Evolutionary conservation across 2,113 vertebrate species (phyloP).

Genomic region (Gallinago media): DNA sequence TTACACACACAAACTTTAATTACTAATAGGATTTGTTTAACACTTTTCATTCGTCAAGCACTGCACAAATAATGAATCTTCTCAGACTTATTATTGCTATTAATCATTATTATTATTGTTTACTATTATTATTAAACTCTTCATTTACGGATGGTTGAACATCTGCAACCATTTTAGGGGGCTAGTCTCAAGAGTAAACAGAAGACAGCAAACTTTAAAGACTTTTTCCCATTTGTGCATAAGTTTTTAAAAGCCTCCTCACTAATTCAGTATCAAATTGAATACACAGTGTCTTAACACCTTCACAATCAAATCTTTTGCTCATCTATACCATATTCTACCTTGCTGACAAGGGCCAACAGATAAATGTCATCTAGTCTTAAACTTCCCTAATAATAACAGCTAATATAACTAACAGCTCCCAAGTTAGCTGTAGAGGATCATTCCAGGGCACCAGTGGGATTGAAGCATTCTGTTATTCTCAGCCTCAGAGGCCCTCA

Average conservation of each 20-base stretch:
- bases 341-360: background rate
- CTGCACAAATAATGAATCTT: conserved; percentile 6
- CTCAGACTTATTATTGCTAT: background rate
- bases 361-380: background rate
- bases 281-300: background rate
- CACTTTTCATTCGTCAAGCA: background rate
- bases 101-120: background rate
- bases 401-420: background rate
- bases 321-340: background rate
- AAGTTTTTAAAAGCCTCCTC: background rate
- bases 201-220: background rate
- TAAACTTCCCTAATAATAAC: background rate
- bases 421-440: background rate
- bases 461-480: background rate
- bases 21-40: background rate
- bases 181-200: background rate
- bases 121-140: conserved; percentile 2
- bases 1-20: background rate
- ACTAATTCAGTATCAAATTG: background rate
- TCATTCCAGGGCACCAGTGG: background rate
- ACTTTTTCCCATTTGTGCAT: background rate
- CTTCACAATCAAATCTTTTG: background rate
- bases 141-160: conserved; percentile 26
- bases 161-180: conserved; percentile 23
- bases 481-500: background rate